Conservation (phyloP, 2,113 vertebrate genomes). For the Colaptes auratus region DNA sequence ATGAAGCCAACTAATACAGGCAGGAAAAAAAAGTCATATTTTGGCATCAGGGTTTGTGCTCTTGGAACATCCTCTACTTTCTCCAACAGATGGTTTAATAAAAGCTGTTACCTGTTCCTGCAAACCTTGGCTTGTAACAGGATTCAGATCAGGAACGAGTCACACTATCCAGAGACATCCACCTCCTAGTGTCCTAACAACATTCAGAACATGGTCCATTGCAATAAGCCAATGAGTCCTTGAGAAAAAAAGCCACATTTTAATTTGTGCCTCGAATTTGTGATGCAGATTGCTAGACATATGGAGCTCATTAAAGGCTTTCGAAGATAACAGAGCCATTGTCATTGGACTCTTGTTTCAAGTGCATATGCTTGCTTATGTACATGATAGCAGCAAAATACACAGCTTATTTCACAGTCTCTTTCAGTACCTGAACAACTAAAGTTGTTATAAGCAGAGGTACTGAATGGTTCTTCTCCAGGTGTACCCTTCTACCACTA, state of each 20-base stretch:
- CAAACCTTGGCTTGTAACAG: slow-evolving; percentile 8
- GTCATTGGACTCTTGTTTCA: slow-evolving; percentile 64
- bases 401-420: not conserved
- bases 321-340: slow-evolving; percentile 65
- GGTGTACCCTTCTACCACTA: not conserved
- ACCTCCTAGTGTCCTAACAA: slow-evolving; percentile 25
- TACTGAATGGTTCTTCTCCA: not conserved
- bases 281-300: slow-evolving; percentile 65
- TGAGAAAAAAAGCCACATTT: slow-evolving; percentile 39
- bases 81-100: not conserved
- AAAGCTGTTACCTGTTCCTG: slow-evolving; percentile 13
- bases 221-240: slow-evolving; percentile 40
- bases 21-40: not conserved
- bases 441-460: not conserved
- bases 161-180: slow-evolving; percentile 1
- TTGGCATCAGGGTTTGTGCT: not conserved
- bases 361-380: slow-evolving; percentile 53
- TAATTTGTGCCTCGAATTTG: slow-evolving; percentile 12
- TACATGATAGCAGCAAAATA: slow-evolving; percentile 35
- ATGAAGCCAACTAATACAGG: not conserved
- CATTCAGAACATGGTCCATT: not conserved
- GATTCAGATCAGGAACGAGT: not conserved
- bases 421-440: not conserved
- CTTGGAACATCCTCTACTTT: not conserved
- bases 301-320: slow-evolving; percentile 66